Evolutionary conservation across 2,113 vertebrate species (phyloP).

Genomic region (Pseudopodoces humilis): DNA sequence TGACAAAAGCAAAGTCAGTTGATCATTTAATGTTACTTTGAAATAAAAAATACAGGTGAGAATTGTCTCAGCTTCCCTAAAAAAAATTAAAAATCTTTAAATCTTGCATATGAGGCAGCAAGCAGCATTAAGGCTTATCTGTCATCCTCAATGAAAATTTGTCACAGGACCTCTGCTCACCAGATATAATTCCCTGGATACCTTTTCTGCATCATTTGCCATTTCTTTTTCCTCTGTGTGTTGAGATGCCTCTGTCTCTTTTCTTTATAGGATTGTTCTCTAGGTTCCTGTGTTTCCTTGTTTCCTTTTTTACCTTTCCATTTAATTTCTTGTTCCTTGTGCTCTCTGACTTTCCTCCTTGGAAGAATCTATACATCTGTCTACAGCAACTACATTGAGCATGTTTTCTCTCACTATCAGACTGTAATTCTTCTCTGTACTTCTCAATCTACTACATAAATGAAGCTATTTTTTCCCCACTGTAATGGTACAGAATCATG

Average conservation of each 20-base stretch:
- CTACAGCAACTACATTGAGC: background rate
- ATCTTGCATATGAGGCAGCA: background rate
- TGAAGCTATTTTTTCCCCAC: background rate
- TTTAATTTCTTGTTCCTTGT: background rate
- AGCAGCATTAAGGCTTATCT: background rate
- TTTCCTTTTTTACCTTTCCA: background rate
- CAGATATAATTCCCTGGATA: background rate
- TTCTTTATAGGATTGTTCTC: background rate
- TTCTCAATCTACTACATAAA: background rate
- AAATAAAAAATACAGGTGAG: background rate
- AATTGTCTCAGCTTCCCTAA: background rate
- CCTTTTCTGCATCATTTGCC: background rate
- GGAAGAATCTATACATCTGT: background rate
- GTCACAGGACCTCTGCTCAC: background rate
- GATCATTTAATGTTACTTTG: background rate
- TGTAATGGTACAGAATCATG: background rate
- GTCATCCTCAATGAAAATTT: background rate
- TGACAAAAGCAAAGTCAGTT: background rate
- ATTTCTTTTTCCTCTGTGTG: background rate
- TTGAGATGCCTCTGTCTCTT: background rate
- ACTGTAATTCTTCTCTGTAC: background rate
- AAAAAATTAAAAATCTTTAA: background rate
- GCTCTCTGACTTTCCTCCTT: background rate
- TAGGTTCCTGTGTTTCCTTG: background rate
- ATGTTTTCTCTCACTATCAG: background rate